Evolutionary conservation across 2,888 invertebrate species (phyloP).

Genomic region (Girardia tigrina): DNA sequence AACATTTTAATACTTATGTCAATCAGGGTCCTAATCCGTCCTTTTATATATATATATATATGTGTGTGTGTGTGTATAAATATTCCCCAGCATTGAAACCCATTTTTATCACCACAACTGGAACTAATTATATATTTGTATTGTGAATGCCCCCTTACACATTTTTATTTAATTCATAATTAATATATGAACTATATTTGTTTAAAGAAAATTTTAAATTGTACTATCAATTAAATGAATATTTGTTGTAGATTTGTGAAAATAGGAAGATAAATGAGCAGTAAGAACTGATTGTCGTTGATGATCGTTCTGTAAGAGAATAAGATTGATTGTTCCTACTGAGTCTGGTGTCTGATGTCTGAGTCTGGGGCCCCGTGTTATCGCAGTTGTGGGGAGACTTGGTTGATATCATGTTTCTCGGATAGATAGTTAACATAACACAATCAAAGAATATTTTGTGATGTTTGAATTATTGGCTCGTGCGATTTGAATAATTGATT

Average conservation of each 20-base stretch:
- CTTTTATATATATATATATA: no score
- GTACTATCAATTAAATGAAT: neutral
- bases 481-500: constrained; percentile 13
- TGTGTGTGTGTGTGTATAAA: no score
- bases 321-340: constrained; percentile 11
- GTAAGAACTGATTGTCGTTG: neutral
- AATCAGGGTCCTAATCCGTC: no score
- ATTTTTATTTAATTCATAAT: neutral
- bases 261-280: constrained; percentile 4
- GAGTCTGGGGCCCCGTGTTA: neutral
- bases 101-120: no score
- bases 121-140: neutral
- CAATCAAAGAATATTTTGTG: neutral
- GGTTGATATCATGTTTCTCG: constrained; percentile 3
- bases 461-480: constrained; percentile 15
- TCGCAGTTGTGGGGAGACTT: neutral
- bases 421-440: constrained; percentile 19
- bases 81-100: no score
- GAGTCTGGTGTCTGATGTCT: neutral
- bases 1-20: no score
- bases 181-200: neutral
- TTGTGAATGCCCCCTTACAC: neutral
- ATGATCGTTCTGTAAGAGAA: neutral
- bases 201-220: neutral
- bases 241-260: constrained; percentile 18